Base-by-base conservation (phyloP, 2,113 vertebrate species). In the Crotalus tigris region DNA sequence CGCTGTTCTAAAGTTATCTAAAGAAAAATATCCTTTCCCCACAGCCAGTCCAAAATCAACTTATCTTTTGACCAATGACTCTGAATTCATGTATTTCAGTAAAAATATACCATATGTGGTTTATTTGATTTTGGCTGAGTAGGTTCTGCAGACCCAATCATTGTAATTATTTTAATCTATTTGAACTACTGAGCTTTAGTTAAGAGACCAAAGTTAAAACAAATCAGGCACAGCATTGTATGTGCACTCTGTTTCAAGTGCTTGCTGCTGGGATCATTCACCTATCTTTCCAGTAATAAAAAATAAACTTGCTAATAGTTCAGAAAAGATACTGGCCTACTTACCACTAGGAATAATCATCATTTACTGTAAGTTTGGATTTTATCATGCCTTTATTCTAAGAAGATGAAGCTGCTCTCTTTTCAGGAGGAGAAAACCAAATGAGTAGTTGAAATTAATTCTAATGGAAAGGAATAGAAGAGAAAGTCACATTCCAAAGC, bases 281-380 rank as follows among this genome's bases (percentile, higher is more conserved):
- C 17, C 46, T 59, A 90, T 13, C 26, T 51, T 90, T 69, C 49
- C 15, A 54, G 4, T 33, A 49, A 46, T 44, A 92, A 55, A 81
- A 24, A 49, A 29, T 11, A 61, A 59, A 61, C 2, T 57, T 81
- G 33, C 53, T 12, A 85, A n/a, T 49, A 53, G 33, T 26, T 90
- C 39, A 86, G 55, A 90, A 57, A n/a, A 17, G 8, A 29, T 39
- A 44, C 19, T 26, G 39, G 58, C 29, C 10, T 51, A 86, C 93
- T 90, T 81, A 92, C 93, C 88, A 90, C 51, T 87, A 29, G 93
- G 75, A n/a, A 91, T 92, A 87, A 89, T 55, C 93, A 94, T 94
- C 10, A 55, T 87, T 92, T 61, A 51, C 3, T 51, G 17, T 61
- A 57, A 59, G 29, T 90, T 49, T 46, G 13, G 58, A 90, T 64